phyloP scores from a whole-genome alignment of 23 tunicate genomes.

The Aplidium turbinatum region DNA sequence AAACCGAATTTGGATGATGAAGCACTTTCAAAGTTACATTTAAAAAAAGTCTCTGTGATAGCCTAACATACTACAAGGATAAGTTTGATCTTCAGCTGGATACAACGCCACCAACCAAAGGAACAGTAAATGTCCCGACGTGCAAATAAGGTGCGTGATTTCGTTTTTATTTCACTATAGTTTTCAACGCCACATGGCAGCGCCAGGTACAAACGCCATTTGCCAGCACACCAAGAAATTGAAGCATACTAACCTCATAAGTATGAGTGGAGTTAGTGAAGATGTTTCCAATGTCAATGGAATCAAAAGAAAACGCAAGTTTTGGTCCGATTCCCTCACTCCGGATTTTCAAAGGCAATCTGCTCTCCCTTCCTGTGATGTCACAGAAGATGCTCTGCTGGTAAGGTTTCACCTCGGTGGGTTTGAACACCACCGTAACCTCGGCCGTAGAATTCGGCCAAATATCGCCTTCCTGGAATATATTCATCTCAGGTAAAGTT shows the following conservation, averaged over 20 bases:
- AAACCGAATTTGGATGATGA: neutral
- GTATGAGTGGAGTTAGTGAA: conserved; percentile 92
- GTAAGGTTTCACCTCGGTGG: conserved; percentile 67
- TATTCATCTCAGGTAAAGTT: too few relatives aligned
- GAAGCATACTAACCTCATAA: conserved; percentile 88
- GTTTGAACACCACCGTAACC: conserved; percentile 80
- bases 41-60: too few relatives aligned
- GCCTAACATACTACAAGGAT: too few relatives aligned
- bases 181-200: too few relatives aligned
- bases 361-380: conserved; percentile 86
- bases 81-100: too few relatives aligned
- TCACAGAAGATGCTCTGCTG: conserved; percentile 92
- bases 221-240: too few relatives aligned
- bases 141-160: too few relatives aligned
- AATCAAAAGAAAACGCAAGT: conserved; percentile 69
- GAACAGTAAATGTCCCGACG: too few relatives aligned
- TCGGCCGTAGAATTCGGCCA: conserved; percentile 93
- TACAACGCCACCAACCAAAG: too few relatives aligned
- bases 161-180: too few relatives aligned
- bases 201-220: too few relatives aligned
- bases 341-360: conserved; percentile 81
- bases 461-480: conserved; percentile 90
- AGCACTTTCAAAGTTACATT: too few relatives aligned
- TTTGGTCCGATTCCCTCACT: conserved; percentile 97
- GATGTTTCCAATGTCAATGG: conserved; percentile 85